Conservation (phyloP, 1,140 invertebrate species). For the Drosophila littoralis region DNA sequence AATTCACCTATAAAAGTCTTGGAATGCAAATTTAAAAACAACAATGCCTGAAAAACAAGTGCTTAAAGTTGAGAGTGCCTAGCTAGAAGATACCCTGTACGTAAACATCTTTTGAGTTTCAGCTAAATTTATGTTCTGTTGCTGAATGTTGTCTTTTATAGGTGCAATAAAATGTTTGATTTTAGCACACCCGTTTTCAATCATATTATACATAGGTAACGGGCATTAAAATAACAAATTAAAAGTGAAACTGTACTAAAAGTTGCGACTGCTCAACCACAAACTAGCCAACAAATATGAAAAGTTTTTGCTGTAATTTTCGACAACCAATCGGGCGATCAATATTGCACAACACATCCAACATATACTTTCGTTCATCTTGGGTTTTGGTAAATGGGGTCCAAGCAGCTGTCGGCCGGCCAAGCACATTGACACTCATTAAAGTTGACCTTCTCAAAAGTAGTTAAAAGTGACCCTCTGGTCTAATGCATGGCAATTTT, state of each 20-base stretch:
- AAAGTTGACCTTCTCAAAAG: conserved; percentile 81
- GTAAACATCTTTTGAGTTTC: neutral
- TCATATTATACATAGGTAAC: too few relatives aligned
- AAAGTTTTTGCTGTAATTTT: conserved; percentile 81
- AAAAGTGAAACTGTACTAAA: conserved; percentile 17
- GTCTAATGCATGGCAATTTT: conserved; percentile 78
- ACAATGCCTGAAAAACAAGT: conserved; percentile 23
- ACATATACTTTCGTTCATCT: neutral
- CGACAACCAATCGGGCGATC: conserved; percentile 46
- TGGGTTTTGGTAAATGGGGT: conserved; percentile 14
- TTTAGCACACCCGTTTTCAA: neutral
- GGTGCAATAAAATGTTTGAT: neutral
- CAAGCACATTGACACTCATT: conserved; percentile 69
- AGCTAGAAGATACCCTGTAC: neutral
- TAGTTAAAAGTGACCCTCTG: conserved; percentile 81
- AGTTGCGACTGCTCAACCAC: conserved; percentile 62
- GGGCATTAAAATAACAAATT: conserved; percentile 12
- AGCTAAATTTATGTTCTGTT: too few relatives aligned
- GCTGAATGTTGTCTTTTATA: too few relatives aligned
- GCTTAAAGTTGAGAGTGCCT: too few relatives aligned
- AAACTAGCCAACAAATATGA: conserved; percentile 79
- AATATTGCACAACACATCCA: conserved; percentile 45
- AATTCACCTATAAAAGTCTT: conserved; percentile 18
- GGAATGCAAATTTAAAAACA: conserved; percentile 65
- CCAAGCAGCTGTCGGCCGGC: conserved; percentile 4